These are phyloP conservation scores for Daphoenositta chrysoptera DNA, from an alignment of 2,113 vertebrate genomes.

Conservation along the genomic window DNA sequence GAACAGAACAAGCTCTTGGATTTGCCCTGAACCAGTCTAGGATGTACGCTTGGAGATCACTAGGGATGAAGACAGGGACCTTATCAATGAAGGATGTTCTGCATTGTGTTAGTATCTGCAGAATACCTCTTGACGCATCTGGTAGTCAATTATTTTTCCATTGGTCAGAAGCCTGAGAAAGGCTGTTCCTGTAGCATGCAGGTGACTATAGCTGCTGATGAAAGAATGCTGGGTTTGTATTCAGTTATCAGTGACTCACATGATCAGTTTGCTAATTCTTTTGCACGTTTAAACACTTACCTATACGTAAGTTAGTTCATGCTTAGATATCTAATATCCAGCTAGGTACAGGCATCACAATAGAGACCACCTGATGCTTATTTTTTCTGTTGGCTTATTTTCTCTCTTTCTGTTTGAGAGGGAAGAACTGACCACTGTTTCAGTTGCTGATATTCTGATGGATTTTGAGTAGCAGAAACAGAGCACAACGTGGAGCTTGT, in stretches of 20 bases:
- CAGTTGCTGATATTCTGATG: background rate
- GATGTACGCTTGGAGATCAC: fast-evolving
- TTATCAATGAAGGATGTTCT: background rate
- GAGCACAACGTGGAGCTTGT: background rate
- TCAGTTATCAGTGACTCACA: background rate
- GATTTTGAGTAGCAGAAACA: background rate
- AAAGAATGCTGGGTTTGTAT: background rate
- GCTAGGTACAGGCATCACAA: background rate
- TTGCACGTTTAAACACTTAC: background rate
- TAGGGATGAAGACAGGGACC: background rate
- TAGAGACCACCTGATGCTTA: background rate
- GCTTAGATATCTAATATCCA: background rate
- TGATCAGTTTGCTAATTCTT: background rate
- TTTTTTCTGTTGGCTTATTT: background rate
- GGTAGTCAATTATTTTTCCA: background rate
- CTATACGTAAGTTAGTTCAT: background rate
- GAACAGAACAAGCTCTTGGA: background rate
- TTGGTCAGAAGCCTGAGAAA: background rate
- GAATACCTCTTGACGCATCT: background rate
- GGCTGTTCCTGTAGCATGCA: background rate
- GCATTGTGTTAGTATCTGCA: background rate
- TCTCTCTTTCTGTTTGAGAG: background rate
- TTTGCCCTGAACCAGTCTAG: background rate
- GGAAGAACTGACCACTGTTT: background rate
- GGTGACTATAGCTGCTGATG: background rate